Evolutionary conservation across 2,888 invertebrate genomes (phyloP).

Genomic region (Odontocerum albicorne): DNA sequence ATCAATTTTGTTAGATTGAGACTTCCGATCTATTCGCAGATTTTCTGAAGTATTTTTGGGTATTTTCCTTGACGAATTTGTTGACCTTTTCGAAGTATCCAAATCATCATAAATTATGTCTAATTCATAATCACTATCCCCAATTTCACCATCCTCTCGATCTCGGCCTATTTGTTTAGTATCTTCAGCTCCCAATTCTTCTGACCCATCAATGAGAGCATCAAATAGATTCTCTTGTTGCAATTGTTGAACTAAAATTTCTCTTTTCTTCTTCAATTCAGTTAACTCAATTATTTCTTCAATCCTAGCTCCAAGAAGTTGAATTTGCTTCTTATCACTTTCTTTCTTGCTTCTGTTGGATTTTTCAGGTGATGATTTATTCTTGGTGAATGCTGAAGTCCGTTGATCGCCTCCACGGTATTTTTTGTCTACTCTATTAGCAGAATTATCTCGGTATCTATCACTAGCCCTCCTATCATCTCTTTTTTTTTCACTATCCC

Average conservation of each 20-base stretch:
- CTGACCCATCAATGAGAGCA: conserved; percentile 34
- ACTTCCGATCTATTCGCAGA: too few relatives aligned
- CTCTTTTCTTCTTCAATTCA: conserved; percentile 21
- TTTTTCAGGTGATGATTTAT: conserved; percentile 2
- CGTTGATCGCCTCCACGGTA: too few relatives aligned
- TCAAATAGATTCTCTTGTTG: conserved; percentile 23
- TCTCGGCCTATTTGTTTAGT: conserved; percentile 40
- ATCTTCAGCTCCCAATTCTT: conserved; percentile 37
- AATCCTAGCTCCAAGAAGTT: conserved; percentile 3
- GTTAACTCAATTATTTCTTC: conserved; percentile 15
- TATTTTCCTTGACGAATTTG: not conserved
- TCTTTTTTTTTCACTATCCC: too few relatives aligned
- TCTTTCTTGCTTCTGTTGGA: not conserved
- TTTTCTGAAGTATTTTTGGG: not conserved
- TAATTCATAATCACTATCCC: conserved; percentile 53
- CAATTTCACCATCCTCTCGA: conserved; percentile 48
- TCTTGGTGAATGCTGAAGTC: too few relatives aligned
- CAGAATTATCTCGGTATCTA: too few relatives aligned
- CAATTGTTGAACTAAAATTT: conserved; percentile 21
- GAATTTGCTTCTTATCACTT: not conserved
- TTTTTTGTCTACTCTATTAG: too few relatives aligned
- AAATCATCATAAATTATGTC: conserved; percentile 20
- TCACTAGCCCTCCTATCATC: too few relatives aligned
- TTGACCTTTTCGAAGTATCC: not conserved
- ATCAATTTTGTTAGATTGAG: too few relatives aligned